A percentile compares a stretch with the other conserved stretches of the same genome.
phyloP scores from a whole-genome alignment of 2,797 vertebrate species.

The Cygnus olor region DNA sequence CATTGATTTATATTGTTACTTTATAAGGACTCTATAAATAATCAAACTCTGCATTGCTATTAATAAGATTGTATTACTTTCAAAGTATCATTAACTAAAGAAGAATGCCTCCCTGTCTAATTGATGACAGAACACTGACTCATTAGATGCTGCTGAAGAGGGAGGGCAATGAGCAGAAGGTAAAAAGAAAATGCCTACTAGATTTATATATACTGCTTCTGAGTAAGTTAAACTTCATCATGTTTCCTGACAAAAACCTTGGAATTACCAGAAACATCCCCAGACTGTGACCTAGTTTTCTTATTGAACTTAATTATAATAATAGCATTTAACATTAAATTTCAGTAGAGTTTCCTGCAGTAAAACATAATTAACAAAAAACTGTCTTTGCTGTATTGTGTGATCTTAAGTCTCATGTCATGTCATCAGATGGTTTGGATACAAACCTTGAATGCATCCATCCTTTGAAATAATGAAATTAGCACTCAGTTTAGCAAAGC shows the following conservation, averaged over 20 bases:
- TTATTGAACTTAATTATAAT: background rate
- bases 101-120: background rate
- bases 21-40: background rate
- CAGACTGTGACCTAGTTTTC: background rate
- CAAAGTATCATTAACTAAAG: background rate
- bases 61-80: background rate
- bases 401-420: background rate
- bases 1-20: background rate
- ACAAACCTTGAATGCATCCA: background rate
- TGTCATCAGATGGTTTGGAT: background rate
- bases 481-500: background rate
- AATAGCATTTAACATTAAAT: background rate
- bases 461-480: background rate
- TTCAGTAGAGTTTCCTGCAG: background rate
- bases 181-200: background rate
- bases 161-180: background rate
- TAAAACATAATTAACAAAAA: background rate
- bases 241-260: background rate
- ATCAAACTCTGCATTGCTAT: background rate
- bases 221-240: background rate
- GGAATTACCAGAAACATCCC: background rate
- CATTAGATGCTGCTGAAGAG: background rate
- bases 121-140: background rate
- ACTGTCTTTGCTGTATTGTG: background rate
- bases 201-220: background rate